Evolutionary conservation across 2,797 vertebrate species (phyloP), one percentile per base, ranked within the genome.

Genomic region (Vipera ursinii): DNA sequence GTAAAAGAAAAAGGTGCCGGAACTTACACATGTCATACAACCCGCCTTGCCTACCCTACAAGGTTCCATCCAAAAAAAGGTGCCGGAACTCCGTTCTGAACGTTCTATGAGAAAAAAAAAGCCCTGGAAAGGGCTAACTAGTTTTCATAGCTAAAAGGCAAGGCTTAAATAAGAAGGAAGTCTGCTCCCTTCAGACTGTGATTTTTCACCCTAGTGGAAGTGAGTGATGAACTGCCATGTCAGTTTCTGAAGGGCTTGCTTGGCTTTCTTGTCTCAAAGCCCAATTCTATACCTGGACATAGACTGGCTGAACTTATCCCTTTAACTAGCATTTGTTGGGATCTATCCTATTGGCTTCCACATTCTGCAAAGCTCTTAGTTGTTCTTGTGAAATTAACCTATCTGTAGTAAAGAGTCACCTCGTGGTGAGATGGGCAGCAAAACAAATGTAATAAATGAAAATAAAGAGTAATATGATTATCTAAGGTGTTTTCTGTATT

Each of bases 401-500:
- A 95, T 26, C 69, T 48, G 3, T 57, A 38, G 38, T 82, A 82
- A 48, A 82, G 8, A 48, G 44, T 73, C 15, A 38, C 69, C 32
- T 56, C 13, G 5, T 73, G 32, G 15, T 32, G 14, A 73, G 65
- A 73, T 73, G 65, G 65, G 17, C 7, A 14, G 32, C 32, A 73
- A 73, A 73, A 73, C 14, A 73, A 38, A 73, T 73, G 17, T 73
- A 38, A 73, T 38, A 73, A 38, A 73, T 73, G 38, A 73, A 38
- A 73, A 73, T 17, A 17, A 32, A 78, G 20, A 82, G 20, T 24
- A 48, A 82, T 82, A 53, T 86, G 32, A 87, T 51, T 87, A 14
- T 88, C 87, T 20, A 91, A 0, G 28, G n/a, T 38, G 55, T 0
- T 0, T 26, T 3, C 1, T 89, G 9, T n/a, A 78, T 95, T 87